phyloP scores from a whole-genome alignment of 2,113 vertebrate species.

The Loxodonta africana region DNA sequence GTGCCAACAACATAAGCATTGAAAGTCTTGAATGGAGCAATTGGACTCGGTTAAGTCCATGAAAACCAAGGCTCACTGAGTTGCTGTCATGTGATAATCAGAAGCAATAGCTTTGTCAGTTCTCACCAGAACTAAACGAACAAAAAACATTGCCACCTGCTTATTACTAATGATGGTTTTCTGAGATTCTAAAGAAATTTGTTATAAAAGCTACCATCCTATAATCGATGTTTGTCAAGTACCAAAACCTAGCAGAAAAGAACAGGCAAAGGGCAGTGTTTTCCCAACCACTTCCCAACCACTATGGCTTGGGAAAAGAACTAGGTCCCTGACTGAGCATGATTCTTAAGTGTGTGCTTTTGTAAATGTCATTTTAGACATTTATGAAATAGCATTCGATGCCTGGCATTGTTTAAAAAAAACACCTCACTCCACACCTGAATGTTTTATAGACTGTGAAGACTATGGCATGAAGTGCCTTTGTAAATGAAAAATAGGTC shows the following conservation, averaged over 20 bases:
- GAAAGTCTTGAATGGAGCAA: not conserved
- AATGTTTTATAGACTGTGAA: not conserved
- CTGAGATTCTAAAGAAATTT: constrained; percentile 12
- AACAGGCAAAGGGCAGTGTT: not conserved
- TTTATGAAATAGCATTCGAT: not conserved
- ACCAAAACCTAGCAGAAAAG: constrained; percentile 19
- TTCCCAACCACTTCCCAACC: not conserved
- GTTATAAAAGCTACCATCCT: not conserved
- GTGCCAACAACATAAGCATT: not conserved
- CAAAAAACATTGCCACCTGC: not conserved
- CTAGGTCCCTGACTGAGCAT: not conserved
- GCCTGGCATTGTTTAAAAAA: not conserved
- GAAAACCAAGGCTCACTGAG: not conserved
- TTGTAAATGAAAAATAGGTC: not conserved
- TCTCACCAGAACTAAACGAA: not conserved
- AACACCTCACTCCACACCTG: not conserved
- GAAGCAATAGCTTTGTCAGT: not conserved
- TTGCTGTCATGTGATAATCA: not conserved
- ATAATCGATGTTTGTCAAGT: constrained; percentile 2
- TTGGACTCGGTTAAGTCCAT: not conserved
- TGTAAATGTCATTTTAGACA: not conserved
- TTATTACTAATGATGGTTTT: not conserved
- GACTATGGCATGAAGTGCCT: not conserved
- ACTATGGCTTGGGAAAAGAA: not conserved
- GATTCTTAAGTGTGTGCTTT: not conserved